A percentile compares a stretch with the other conserved stretches of the same genome.
Evolutionary conservation across 1,140 invertebrate species (phyloP).

Genomic region (Drosophila simulans): DNA sequence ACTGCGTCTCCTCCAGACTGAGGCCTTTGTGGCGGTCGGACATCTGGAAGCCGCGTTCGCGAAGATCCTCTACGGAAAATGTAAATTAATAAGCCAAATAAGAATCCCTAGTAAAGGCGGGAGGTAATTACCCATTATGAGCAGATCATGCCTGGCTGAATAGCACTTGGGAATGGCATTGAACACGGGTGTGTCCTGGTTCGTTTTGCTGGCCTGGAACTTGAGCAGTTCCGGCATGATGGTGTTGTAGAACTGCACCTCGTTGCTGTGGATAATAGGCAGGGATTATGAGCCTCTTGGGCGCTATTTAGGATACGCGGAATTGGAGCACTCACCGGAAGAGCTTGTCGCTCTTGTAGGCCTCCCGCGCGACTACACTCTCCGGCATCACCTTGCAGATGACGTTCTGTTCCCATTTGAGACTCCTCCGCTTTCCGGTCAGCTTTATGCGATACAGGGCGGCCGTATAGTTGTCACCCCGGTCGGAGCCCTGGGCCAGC

Average conservation of each 20-base stretch:
- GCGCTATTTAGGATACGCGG: too few relatives aligned
- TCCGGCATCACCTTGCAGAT: slow-evolving; percentile 90
- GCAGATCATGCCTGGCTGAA: slow-evolving; percentile 87
- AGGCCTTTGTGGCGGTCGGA: slow-evolving; percentile 88
- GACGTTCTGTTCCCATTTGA: slow-evolving; percentile 87
- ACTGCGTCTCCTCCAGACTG: slow-evolving; percentile 86
- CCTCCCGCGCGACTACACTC: slow-evolving; percentile 87
- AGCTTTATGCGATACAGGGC: slow-evolving; percentile 88
- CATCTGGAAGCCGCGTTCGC: slow-evolving; percentile 88
- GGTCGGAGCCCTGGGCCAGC: slow-evolving; percentile 88
- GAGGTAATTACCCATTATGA: slow-evolving; percentile 86
- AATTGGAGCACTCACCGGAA: slow-evolving; percentile 84
- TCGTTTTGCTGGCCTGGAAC: slow-evolving; percentile 86
- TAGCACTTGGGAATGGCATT: slow-evolving; percentile 88
- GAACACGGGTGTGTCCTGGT: slow-evolving; percentile 84
- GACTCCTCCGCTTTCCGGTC: slow-evolving; percentile 85
- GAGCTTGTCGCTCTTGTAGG: slow-evolving; percentile 89
- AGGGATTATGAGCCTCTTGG: too few relatives aligned
- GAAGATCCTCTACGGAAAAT: slow-evolving; percentile 84
- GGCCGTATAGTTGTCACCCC: slow-evolving; percentile 90
- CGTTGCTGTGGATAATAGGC: slow-evolving; percentile 85
- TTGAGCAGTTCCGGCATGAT: slow-evolving; percentile 88
- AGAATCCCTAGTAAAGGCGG: too few relatives aligned
- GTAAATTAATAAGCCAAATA: background rate
- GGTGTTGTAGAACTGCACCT: slow-evolving; percentile 89